Evolutionary conservation across 2,113 vertebrate species (phyloP).

Genomic region (Chaetops frenatus): DNA sequence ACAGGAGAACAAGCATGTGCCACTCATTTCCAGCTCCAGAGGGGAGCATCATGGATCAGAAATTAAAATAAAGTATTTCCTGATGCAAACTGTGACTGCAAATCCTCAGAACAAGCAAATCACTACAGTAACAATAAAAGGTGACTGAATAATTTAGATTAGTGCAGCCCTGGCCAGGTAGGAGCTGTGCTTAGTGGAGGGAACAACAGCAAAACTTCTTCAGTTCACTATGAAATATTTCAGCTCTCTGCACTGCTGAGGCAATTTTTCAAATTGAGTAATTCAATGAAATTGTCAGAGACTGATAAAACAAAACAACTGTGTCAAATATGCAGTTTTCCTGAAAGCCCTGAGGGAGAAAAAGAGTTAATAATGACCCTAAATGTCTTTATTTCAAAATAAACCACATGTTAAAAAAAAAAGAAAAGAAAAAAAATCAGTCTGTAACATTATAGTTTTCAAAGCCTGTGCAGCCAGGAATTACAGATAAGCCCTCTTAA

Average conservation of each 20-base stretch:
- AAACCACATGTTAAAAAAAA: background rate
- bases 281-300: background rate
- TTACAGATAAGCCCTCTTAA: constrained; percentile 48
- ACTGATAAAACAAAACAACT: background rate
- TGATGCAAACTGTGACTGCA: background rate
- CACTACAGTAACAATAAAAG: background rate
- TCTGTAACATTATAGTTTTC: constrained; percentile 18
- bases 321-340: background rate
- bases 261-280: background rate
- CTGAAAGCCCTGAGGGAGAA: background rate
- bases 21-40: background rate
- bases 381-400: constrained; percentile 13
- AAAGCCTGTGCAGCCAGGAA: constrained; percentile 27
- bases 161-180: background rate
- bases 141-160: background rate
- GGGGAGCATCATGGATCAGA: background rate
- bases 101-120: background rate
- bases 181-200: background rate
- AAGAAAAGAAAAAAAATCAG: background rate
- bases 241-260: background rate
- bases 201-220: background rate
- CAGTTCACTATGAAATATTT: background rate
- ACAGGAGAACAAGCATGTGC: background rate
- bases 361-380: background rate
- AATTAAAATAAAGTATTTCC: background rate